Evolutionary conservation across 1,140 invertebrate genomes (phyloP), one percentile per base, ranked within the genome.

Genomic region (Piezodorus guildinii): DNA sequence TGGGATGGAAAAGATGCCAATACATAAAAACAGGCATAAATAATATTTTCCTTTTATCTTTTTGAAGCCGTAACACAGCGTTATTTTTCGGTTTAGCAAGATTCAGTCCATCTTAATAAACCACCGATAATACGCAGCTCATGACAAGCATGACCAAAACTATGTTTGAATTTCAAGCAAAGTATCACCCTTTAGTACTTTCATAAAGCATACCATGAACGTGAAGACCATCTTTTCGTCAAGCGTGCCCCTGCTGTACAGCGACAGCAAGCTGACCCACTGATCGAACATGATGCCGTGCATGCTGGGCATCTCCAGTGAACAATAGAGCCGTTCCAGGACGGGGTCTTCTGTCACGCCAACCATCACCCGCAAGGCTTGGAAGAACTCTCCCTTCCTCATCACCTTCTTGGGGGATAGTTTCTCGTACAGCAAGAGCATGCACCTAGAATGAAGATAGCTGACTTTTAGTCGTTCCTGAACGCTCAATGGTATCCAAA

Each of bases 191-290:
- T n/a, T n/a, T 30, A 30, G 27, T 30, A 30, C 8, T 30, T 8
- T 30, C 27, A 3, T 30, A 8, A 30, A 30, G 3, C 46, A 21
- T 49, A 49, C 46, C 46, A 21, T 49, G 6, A 17, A 49, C 5
- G 21, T n/a, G 52, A 64, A 64, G 51, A 23, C 54, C 8, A 58
- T 64, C 43, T 64, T 64, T 34, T 64, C 62, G 16, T 64, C 62
- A 12, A 58, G 34, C 17, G 62, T 39, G 25, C 62, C 62, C 19
- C 62, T 17, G 51, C 51, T 30, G 51, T 43, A 64, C 6, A 64
- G n/a, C 0, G 62, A 56, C 25, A 64, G 23, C 15, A 64, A 46
- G 27, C 39, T 21, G 30, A 64, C 39, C 49, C 52, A 64, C 49
- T 54, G 30, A 14, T 64, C 49, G 14, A 52, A 30, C 43, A 44